A percentile compares a stretch with the other conserved stretches of the same genome.
phyloP scores from a whole-genome alignment of 2,113 vertebrate species.

The Circaetus gallicus region DNA sequence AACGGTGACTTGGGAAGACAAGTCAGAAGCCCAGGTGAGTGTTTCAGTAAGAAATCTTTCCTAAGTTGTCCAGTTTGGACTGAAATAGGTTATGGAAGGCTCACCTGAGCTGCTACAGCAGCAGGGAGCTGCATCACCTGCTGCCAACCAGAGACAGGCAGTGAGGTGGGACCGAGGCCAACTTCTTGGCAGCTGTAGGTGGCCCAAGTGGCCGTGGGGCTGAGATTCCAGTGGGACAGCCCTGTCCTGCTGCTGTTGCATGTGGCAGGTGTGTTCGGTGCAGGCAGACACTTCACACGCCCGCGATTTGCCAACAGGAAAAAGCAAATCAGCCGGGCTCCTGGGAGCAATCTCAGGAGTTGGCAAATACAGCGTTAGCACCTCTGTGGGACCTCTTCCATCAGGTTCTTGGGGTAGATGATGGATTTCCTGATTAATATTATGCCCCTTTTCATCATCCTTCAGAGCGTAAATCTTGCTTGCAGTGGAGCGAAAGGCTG shows the following conservation, averaged over 20 bases:
- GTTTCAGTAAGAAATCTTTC: neutral
- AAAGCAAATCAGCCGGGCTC: neutral
- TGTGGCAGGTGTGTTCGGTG: neutral
- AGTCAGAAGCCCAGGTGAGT: neutral
- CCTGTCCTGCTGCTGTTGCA: neutral
- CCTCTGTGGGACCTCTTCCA: neutral
- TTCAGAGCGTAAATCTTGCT: neutral
- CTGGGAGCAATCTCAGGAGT: neutral
- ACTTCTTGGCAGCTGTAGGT: neutral
- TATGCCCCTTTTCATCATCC: neutral
- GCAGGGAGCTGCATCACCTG: neutral
- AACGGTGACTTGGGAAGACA: too few relatives aligned
- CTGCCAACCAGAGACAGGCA: neutral
- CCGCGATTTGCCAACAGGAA: rapidly evolving
- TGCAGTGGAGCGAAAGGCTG: neutral
- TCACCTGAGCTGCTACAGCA: neutral
- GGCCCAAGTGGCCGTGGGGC: neutral
- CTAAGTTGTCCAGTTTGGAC: neutral
- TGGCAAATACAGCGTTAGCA: neutral
- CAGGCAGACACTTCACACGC: neutral
- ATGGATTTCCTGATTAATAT: neutral
- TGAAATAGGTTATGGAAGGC: neutral
- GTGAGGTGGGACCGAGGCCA: neutral
- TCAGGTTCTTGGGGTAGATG: neutral
- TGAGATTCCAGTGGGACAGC: neutral